Conservation (phyloP, 2,113 vertebrate species). For the Eulacestoma nigropectus region DNA sequence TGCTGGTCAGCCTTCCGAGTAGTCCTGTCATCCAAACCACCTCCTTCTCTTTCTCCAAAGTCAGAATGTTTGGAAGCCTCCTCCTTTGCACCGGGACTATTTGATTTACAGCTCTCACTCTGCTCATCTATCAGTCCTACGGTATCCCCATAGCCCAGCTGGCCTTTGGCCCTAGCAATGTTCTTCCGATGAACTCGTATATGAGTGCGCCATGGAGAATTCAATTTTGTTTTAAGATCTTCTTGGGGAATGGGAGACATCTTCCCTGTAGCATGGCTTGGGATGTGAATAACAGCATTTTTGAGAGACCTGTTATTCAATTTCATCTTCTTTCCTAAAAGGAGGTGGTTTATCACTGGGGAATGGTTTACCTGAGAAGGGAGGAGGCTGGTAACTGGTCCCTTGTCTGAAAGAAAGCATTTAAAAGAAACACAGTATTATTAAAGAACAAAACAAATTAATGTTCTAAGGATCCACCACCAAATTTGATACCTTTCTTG, state of each 20-base stretch:
- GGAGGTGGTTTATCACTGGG: constrained; percentile 93
- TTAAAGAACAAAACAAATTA: neutral
- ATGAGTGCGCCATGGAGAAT: constrained; percentile 89
- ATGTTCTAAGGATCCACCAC: neutral
- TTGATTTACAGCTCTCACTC: constrained; percentile 48
- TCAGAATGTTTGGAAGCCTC: neutral
- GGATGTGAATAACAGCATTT: constrained; percentile 73
- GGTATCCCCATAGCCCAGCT: constrained; percentile 82
- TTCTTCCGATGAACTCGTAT: constrained; percentile 88
- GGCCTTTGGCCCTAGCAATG: constrained; percentile 77
- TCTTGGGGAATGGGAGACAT: constrained; percentile 67
- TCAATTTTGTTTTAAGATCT: constrained; percentile 73
- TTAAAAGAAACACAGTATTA: constrained; percentile 1
- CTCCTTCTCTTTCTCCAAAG: neutral
- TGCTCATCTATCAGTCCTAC: constrained; percentile 78
- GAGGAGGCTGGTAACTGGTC: constrained; percentile 86
- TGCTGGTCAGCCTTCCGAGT: constrained; percentile 57
- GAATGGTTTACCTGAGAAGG: constrained; percentile 90
- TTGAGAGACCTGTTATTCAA: constrained; percentile 68
- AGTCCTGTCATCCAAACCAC: constrained; percentile 30
- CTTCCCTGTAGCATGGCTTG: constrained; percentile 65
- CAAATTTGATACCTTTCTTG: neutral
- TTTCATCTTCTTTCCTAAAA: constrained; percentile 87
- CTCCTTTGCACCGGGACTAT: neutral
- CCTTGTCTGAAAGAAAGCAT: constrained; percentile 83